Conservation (phyloP, 2,113 vertebrate species). For the Capreolus pygargus region DNA sequence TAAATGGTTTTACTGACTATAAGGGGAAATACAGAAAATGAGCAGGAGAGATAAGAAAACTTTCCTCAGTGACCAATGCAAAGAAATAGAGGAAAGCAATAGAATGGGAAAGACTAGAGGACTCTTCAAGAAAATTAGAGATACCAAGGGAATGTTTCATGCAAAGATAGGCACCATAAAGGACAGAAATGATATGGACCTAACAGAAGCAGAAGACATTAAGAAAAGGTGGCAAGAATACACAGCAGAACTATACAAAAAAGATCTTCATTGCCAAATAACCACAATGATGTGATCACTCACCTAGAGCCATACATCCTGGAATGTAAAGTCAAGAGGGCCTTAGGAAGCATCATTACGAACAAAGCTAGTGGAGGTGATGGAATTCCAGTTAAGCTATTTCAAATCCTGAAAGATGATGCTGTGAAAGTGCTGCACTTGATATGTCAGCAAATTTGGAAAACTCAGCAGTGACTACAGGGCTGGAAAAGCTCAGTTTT, state of each 20-base stretch:
- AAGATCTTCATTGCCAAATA: not conserved
- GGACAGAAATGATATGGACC: not conserved
- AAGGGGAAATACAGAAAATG: not conserved
- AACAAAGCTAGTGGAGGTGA: not conserved
- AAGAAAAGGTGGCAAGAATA: not conserved
- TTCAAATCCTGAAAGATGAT: not conserved
- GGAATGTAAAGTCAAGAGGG: not conserved
- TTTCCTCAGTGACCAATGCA: not conserved
- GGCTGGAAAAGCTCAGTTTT: not conserved
- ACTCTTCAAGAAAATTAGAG: not conserved
- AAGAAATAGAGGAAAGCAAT: not conserved
- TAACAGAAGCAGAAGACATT: not conserved
- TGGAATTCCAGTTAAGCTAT: not conserved
- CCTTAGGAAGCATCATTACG: not conserved
- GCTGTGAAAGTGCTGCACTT: not conserved
- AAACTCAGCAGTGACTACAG: not conserved
- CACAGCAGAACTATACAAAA: not conserved
- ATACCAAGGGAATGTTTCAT: not conserved
- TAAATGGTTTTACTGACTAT: not conserved
- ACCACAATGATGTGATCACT: not conserved
- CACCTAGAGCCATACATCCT: not conserved
- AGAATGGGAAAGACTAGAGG: not conserved
- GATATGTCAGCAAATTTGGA: not conserved
- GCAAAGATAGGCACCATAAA: not conserved
- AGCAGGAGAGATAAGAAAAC: not conserved